Percentiles rank a stretch among this genome's conserved stretches.
Evolutionary conservation across 1,140 invertebrate genomes (phyloP).

Genomic region (Uloborus diversus): DNA sequence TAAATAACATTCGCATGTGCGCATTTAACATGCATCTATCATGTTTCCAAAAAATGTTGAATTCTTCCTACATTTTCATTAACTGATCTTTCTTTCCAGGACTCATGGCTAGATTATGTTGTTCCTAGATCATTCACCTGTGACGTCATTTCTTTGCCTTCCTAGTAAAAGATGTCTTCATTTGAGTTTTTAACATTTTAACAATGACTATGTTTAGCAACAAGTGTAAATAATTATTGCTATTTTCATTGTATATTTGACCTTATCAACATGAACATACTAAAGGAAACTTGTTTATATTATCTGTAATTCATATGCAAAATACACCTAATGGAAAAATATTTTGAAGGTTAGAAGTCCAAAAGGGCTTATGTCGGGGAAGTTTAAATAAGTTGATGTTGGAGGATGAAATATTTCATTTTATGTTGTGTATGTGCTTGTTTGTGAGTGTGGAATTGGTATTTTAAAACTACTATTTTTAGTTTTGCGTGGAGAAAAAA

Average conservation of each 20-base stretch:
- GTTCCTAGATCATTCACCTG: conserved; percentile 39
- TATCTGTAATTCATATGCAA: too few relatives aligned
- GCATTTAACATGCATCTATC: neutral
- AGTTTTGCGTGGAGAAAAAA: too few relatives aligned
- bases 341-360: too few relatives aligned
- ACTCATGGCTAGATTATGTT: conserved; percentile 41
- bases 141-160: conserved; percentile 21
- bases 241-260: neutral
- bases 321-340: too few relatives aligned
- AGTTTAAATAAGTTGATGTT: too few relatives aligned
- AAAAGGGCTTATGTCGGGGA: too few relatives aligned
- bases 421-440: too few relatives aligned
- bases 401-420: too few relatives aligned
- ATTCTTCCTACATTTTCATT: neutral
- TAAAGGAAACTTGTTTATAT: neutral
- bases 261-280: neutral
- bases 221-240: neutral
- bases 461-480: too few relatives aligned
- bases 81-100: neutral
- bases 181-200: neutral
- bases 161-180: neutral
- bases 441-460: too few relatives aligned
- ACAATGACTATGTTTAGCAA: neutral
- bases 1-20: neutral
- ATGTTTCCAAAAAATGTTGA: neutral